phyloP scores from a whole-genome alignment of 2,797 vertebrate species.

The Acipenser ruthenus region DNA sequence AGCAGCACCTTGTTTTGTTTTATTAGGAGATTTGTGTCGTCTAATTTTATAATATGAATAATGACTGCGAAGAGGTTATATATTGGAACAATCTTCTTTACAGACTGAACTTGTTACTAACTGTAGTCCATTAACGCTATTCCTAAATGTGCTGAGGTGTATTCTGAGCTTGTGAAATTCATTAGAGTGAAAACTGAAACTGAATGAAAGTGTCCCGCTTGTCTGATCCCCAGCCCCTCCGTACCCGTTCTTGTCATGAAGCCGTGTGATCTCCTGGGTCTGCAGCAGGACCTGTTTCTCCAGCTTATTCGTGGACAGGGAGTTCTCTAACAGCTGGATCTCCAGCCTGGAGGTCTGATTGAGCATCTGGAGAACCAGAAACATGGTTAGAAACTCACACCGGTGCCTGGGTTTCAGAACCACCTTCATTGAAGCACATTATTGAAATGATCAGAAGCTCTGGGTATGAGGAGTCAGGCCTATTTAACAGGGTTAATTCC shows the following conservation, averaged over 20 bases:
- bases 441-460: too few relatives aligned
- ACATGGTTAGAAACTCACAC: too few relatives aligned
- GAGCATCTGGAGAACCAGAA: constrained; percentile 50
- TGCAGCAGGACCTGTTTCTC: constrained; percentile 73
- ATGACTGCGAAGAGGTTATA: constrained; percentile 51
- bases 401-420: too few relatives aligned
- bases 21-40: constrained; percentile 49
- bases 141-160: constrained; percentile 10
- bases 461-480: too few relatives aligned
- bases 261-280: constrained; percentile 64
- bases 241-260: constrained; percentile 71
- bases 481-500: too few relatives aligned
- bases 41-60: constrained; percentile 57
- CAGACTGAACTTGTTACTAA: constrained; percentile 52
- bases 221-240: constrained; percentile 1
- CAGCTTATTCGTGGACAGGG: constrained; percentile 63
- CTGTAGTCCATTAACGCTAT: constrained; percentile 21
- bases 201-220: too few relatives aligned
- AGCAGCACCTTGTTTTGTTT: constrained; percentile 20
- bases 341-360: constrained; percentile 74
- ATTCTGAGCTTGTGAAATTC: constrained; percentile 1
- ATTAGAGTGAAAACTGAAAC: background rate
- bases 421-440: too few relatives aligned
- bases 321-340: constrained; percentile 71
- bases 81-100: constrained; percentile 57